Base-by-base conservation (phyloP, 2,797 vertebrate species). In the Psittacula derbiana region DNA sequence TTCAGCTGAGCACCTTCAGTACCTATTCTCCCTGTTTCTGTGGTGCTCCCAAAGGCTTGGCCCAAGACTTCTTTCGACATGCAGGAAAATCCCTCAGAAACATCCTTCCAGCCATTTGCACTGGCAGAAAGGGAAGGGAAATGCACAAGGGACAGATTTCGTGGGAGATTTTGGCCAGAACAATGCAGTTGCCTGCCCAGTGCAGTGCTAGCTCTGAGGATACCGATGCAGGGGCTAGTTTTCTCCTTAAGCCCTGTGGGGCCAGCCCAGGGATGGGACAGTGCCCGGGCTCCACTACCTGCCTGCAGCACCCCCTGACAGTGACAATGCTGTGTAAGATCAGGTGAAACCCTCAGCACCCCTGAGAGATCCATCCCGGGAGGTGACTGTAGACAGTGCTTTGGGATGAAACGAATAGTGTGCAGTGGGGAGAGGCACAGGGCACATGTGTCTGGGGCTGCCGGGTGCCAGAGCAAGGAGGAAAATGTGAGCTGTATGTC, bases 401-500 rank as follows among this genome's bases (percentile, higher is more conserved):
- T 67, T 28, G 50, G 62, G 55, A 53, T n/a, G 40, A 87, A 38
- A 46, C 0, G 1, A 7, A 6, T 30, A 21, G 41, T 4, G 43
- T 40, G 30, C 1, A 3, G 12, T 12, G n/a, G 28, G 31, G 24
- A 72, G 44, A 31, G 31, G 23, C 15, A 19, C 1, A 3, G 12
- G 11, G 6, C 19, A 24, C 7, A 38, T 38, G 10, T 43, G 8
- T 38, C 28, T 4, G 11, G 33, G 23, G 15, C 27, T 30, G 38
- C 50, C 44, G 69, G 27, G n/a, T 69, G 49, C 43, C 41, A 17
- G 61, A 44, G n/a, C 20, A 19, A 67, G 12, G 27, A 30, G 44
- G 4, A 52, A 76, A 47, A 10, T 0, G 11, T 1, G 3, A 60
- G 31, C 27, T 43, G 41, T 11, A 2, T 38, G 38, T 55, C 66